A percentile compares a stretch with the other conserved stretches of the same genome.
Conservation (phyloP, 2,113 vertebrate species). For the Boleophthalmus pectinirostris region DNA sequence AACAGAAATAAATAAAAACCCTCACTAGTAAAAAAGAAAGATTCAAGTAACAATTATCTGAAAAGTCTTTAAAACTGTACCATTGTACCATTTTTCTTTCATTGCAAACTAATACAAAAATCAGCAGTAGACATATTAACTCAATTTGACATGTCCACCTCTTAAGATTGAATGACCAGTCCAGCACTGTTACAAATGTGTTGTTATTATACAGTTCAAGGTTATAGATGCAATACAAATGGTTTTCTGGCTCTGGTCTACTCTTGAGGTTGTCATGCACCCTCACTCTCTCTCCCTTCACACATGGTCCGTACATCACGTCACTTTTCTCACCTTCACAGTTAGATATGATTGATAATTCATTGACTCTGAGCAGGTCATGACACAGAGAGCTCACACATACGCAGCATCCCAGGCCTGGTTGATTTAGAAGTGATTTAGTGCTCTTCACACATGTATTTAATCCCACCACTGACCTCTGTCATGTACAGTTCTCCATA, state of each 20-base stretch:
- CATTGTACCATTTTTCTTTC: not conserved
- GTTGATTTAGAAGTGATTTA: slow-evolving; percentile 15
- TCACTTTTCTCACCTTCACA: slow-evolving; percentile 19
- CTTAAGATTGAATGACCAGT: not conserved
- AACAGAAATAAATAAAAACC: too few relatives aligned
- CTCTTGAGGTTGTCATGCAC: slow-evolving; percentile 14
- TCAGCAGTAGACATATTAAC: not conserved
- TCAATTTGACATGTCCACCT: not conserved
- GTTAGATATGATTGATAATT: slow-evolving; percentile 40
- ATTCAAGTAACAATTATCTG: too few relatives aligned
- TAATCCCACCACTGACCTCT: slow-evolving; percentile 53
- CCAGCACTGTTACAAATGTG: slow-evolving; percentile 17
- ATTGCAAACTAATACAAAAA: not conserved
- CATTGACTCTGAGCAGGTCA: slow-evolving; percentile 31
- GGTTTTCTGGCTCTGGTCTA: not conserved
- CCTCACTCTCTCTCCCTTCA: slow-evolving; percentile 20
- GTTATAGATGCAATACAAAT: slow-evolving; percentile 5
- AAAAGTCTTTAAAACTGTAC: too few relatives aligned
- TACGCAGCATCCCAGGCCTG: slow-evolving; percentile 15
- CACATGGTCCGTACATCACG: slow-evolving; percentile 31
- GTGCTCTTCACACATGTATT: slow-evolving; percentile 26
- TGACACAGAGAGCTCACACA: slow-evolving; percentile 17
- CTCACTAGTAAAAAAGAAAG: too few relatives aligned
- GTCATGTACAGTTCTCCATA: slow-evolving; percentile 27
- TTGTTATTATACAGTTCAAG: not conserved